Conservation (phyloP, 2,113 vertebrate species). For the Gymnogyps californianus region DNA sequence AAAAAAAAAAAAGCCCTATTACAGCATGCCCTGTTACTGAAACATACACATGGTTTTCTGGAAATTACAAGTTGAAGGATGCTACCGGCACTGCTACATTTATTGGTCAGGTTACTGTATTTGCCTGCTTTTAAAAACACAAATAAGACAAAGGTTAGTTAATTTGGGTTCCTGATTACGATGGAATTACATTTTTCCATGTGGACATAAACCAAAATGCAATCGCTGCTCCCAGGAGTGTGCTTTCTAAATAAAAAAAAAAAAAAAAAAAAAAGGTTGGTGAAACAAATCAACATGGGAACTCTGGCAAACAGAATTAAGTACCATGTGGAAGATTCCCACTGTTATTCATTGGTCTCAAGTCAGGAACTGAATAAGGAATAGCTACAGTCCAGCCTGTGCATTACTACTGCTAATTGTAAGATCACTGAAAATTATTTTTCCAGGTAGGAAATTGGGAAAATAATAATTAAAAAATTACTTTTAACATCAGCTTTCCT, state of each 20-base stretch:
- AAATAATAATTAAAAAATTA: not conserved
- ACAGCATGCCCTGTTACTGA: not conserved
- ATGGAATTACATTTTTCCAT: rapidly evolving
- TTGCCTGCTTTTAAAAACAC: not conserved
- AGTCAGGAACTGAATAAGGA: not conserved
- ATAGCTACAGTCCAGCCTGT: not conserved
- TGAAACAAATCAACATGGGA: not conserved
- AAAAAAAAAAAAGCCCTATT: not conserved
- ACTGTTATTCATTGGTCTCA: not conserved
- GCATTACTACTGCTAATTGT: not conserved
- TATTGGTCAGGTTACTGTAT: not conserved
- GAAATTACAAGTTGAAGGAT: not conserved
- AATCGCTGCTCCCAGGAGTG: not conserved
- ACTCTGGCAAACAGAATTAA: not conserved
- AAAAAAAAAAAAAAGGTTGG: not conserved
- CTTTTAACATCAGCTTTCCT: not conserved
- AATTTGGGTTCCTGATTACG: not conserved
- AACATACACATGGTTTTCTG: not conserved
- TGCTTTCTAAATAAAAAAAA: not conserved
- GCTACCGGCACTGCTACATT: not conserved
- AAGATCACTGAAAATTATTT: not conserved
- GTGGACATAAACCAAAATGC: not conserved
- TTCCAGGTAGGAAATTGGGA: not conserved
- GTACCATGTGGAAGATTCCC: not conserved
- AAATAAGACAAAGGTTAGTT: not conserved